Evolutionary conservation across 2,797 vertebrate species (phyloP).

Genomic region (Anabas testudineus): DNA sequence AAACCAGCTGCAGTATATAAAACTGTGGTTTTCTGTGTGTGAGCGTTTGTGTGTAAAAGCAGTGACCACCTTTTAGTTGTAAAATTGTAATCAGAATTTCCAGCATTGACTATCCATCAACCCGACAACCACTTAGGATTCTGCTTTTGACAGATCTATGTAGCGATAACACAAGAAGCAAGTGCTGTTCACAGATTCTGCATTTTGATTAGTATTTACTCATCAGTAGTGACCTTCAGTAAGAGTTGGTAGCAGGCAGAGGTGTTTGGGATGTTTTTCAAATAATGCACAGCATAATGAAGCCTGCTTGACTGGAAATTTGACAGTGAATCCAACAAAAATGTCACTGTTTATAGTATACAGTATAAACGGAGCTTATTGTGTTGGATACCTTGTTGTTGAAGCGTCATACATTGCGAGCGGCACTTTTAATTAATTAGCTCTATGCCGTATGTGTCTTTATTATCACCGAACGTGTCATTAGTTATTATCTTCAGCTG

Average conservation of each 20-base stretch:
- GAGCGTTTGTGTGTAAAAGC: not conserved
- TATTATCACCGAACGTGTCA: slow-evolving; percentile 18
- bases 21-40: not conserved
- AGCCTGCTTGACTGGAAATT: not conserved
- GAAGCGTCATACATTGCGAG: not conserved
- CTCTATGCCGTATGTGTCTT: slow-evolving; percentile 13
- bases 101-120: slow-evolving; percentile 10
- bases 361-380: too few relatives aligned
- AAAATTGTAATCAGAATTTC: slow-evolving; percentile 15
- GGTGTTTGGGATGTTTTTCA: not conserved
- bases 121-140: not conserved
- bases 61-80: slow-evolving; percentile 1
- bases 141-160: slow-evolving; percentile 2
- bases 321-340: not conserved
- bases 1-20: not conserved
- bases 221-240: slow-evolving; percentile 11
- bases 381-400: not conserved
- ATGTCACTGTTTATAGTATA: not conserved
- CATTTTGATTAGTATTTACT: slow-evolving; percentile 11
- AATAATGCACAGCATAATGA: not conserved
- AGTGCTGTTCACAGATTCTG: slow-evolving; percentile 10
- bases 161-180: not conserved
- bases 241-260: not conserved
- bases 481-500: slow-evolving; percentile 21
- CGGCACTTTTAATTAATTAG: slow-evolving; percentile 20